Evolutionary conservation across 1,140 invertebrate genomes (phyloP).

Genomic region (Drosophila ambigua): DNA sequence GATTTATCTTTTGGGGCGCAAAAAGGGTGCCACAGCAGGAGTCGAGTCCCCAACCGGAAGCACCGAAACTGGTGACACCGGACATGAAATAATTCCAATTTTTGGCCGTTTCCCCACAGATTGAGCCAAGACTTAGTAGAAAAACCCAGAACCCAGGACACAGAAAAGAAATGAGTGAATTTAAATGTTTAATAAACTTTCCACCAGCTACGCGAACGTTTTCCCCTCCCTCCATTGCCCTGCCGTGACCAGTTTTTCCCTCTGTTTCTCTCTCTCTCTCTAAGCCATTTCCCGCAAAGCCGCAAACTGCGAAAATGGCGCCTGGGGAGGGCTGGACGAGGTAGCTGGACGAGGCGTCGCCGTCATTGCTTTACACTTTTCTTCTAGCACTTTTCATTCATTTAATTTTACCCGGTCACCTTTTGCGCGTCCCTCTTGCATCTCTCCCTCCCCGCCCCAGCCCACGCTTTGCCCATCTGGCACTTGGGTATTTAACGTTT

Average conservation of each 20-base stretch:
- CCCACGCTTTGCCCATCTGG: conserved; percentile 44
- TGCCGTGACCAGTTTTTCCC: too few relatives aligned
- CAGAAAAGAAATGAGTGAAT: conserved; percentile 70
- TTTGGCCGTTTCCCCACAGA: conserved; percentile 71
- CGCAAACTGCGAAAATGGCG: conserved; percentile 69
- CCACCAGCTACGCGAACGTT: conserved; percentile 42
- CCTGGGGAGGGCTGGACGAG: not conserved
- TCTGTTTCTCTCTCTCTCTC: not conserved
- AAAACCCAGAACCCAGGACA: conserved; percentile 20
- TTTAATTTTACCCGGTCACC: conserved; percentile 64
- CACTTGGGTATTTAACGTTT: conserved; percentile 80
- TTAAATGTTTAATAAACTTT: conserved; percentile 82
- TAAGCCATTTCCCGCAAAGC: conserved; percentile 40
- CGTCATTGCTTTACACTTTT: conserved; percentile 82
- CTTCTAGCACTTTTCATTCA: conserved; percentile 77
- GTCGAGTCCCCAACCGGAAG: conserved; percentile 46
- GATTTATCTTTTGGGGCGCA: conserved; percentile 53
- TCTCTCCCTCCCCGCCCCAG: not conserved
- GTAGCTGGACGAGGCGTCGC: conserved; percentile 61
- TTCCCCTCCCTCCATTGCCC: not conserved
- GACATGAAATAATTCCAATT: conserved; percentile 81
- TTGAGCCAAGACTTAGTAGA: conserved; percentile 41
- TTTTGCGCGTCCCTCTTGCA: conserved; percentile 38
- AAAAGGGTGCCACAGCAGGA: conserved; percentile 33
- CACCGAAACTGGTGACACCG: conserved; percentile 70